Evolutionary conservation across 2,888 invertebrate genomes (phyloP).

Genomic region (Hofmannophila pseudospretella): DNA sequence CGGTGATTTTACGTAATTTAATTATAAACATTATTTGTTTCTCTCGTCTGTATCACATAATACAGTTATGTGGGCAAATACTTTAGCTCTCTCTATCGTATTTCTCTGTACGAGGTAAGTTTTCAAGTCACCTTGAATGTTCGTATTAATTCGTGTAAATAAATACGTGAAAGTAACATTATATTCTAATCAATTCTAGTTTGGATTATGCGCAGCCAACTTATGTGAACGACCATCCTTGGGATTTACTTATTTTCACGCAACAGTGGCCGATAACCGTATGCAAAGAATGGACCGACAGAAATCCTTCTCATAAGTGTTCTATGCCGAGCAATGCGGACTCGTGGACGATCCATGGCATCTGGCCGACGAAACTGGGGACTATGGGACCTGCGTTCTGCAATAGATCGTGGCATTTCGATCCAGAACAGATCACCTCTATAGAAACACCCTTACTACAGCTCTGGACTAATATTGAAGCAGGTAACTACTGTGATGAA

Average conservation of each 20-base stretch:
- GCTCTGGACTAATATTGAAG: slow-evolving; percentile 86
- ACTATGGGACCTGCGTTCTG: slow-evolving; percentile 84
- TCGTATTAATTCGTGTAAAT: too few species aligned
- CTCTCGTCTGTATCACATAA: too few species aligned
- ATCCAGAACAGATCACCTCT: slow-evolving; percentile 76
- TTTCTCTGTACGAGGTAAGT: slow-evolving; percentile 9
- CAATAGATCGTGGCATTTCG: slow-evolving; percentile 82
- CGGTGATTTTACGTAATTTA: too few species aligned
- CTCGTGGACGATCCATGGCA: slow-evolving; percentile 88
- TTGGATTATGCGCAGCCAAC: slow-evolving; percentile 17
- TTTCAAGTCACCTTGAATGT: not conserved
- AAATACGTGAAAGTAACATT: too few species aligned
- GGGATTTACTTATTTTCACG: slow-evolving; percentile 88
- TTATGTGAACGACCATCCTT: slow-evolving; percentile 7
- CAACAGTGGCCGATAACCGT: slow-evolving; percentile 85
- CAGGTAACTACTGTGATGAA: slow-evolving; percentile 52
- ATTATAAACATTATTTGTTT: too few species aligned
- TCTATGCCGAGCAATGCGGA: slow-evolving; percentile 77
- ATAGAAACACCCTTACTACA: slow-evolving; percentile 76
- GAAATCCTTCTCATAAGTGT: slow-evolving; percentile 79
- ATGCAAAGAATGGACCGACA: slow-evolving; percentile 84
- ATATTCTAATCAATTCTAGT: slow-evolving; percentile 28
- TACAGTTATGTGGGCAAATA: slow-evolving; percentile 6
- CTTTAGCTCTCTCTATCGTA: slow-evolving; percentile 3
- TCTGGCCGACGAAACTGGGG: slow-evolving; percentile 87